Conservation (phyloP, 2,113 vertebrate genomes). For the Crypturellus undulatus region DNA sequence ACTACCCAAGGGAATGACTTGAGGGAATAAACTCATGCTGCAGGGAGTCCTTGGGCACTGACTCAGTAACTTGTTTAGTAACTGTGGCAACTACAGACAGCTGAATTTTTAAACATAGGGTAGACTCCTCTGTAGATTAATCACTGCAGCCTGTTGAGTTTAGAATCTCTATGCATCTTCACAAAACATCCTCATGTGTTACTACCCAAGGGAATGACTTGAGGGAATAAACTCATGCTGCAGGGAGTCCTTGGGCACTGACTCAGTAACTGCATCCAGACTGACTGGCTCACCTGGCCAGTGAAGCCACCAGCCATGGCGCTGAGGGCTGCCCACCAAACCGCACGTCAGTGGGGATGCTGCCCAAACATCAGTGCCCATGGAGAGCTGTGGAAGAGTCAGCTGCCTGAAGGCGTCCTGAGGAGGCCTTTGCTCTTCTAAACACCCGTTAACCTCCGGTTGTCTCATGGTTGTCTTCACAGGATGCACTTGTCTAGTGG, state of each 20-base stretch:
- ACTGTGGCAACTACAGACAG: slow-evolving; percentile 24
- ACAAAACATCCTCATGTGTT: not conserved
- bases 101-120: not conserved
- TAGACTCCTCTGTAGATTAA: not conserved
- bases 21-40: not conserved
- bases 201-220: not conserved
- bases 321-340: not conserved
- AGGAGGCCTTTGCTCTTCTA: not conserved
- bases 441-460: fast-evolving
- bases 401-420: not conserved
- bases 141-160: fast-evolving
- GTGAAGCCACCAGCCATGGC: not conserved
- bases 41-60: not conserved
- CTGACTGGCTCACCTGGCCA: not conserved
- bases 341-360: no score
- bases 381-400: not conserved
- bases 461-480: not conserved
- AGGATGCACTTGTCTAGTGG: not conserved
- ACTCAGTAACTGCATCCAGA: not conserved
- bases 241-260: not conserved
- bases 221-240: not conserved
- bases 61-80: slow-evolving; percentile 53
- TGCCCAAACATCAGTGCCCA: no score
- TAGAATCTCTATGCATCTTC: not conserved
- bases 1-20: not conserved